phyloP scores from a whole-genome alignment of 2,113 vertebrate genomes.

The Alligator sinensis region DNA sequence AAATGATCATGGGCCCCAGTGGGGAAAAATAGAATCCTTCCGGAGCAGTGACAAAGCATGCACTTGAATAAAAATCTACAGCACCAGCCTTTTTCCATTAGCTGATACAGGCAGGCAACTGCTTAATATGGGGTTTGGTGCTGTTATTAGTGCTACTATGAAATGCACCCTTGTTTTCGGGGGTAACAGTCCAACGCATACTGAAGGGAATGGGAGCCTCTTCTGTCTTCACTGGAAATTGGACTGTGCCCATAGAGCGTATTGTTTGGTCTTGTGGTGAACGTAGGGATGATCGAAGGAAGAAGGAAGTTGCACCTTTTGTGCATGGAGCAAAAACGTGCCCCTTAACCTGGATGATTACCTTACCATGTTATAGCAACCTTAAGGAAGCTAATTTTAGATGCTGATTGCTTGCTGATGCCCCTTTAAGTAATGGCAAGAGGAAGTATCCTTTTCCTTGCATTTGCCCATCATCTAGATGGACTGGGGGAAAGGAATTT shows the following conservation, averaged over 20 bases:
- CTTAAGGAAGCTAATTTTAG: fast-evolving
- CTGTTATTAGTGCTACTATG: too few relatives aligned
- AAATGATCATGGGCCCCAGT: too few relatives aligned
- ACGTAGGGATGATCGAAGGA: fast-evolving
- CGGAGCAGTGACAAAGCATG: too few relatives aligned
- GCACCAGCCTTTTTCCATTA: too few relatives aligned
- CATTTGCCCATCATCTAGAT: neutral
- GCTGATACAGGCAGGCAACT: too few relatives aligned
- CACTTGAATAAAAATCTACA: too few relatives aligned
- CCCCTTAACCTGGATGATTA: neutral
- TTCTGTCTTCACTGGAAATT: fast-evolving
- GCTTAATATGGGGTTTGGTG: too few relatives aligned
- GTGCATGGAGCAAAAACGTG: neutral
- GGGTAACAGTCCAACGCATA: neutral
- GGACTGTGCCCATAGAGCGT: neutral
- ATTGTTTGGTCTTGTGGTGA: neutral
- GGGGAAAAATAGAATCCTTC: too few relatives aligned
- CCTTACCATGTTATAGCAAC: neutral
- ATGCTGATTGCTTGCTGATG: neutral
- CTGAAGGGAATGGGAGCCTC: neutral
- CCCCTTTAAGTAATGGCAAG: neutral
- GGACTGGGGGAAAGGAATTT: neutral
- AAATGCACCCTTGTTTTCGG: neutral
- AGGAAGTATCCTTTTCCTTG: neutral
- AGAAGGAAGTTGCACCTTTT: fast-evolving